These are phyloP conservation scores for Ciona savignyi DNA, from an alignment of 23 tunicate genomes.

Conservation along the genomic window DNA sequence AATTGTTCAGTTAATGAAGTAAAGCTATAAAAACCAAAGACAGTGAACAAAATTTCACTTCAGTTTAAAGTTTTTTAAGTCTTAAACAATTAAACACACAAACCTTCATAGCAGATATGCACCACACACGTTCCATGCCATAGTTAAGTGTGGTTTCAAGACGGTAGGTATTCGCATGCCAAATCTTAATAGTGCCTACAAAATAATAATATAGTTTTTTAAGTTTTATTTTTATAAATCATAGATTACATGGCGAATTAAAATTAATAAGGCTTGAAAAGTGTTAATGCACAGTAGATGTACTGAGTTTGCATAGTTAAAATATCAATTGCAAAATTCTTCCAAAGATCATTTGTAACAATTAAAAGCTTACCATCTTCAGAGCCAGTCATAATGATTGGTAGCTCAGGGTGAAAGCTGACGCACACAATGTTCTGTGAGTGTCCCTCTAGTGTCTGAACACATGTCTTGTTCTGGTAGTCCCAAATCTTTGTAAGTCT, in stretches of 20 bases:
- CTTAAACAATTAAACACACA: no score
- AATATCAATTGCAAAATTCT: neutral
- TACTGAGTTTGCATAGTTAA: neutral
- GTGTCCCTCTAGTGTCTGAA: conserved; percentile 98
- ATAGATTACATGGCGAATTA: neutral
- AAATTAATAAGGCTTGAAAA: no score
- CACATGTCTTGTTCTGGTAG: conserved; percentile 98
- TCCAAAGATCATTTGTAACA: neutral
- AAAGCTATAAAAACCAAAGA: no score
- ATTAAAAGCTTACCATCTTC: conserved; percentile 79
- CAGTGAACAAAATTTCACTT: no score
- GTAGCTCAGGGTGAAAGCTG: conserved; percentile 93
- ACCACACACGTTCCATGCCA: conserved; percentile 97
- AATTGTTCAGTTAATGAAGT: no score
- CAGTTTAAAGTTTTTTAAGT: no score
- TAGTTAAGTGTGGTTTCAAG: conserved; percentile 88
- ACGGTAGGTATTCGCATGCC: conserved; percentile 98
- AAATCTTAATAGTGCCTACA: conserved; percentile 77
- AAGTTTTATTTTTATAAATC: neutral
- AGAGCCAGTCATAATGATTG: conserved; percentile 98
- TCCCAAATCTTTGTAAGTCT: conserved; percentile 97
- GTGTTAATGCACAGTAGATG: no score
- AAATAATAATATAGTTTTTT: neutral
- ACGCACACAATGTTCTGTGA: conserved; percentile 95
- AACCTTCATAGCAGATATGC: conserved; percentile 85